These are phyloP conservation scores for Ammospiza nelsoni DNA, from an alignment of 2,113 vertebrate species.

Conservation along the genomic window DNA sequence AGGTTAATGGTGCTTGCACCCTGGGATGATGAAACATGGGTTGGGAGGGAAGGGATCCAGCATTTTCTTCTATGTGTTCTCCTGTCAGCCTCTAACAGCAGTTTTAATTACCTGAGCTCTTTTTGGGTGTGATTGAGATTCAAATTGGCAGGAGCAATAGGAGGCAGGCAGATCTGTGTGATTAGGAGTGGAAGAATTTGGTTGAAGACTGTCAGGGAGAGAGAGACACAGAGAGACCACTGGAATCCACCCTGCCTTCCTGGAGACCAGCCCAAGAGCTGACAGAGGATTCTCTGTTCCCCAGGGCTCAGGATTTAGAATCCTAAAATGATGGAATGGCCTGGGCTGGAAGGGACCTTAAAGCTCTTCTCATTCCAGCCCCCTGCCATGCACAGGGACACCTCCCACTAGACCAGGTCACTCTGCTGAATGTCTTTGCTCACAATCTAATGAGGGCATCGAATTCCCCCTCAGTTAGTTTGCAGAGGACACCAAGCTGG, in stretches of 20 bases:
- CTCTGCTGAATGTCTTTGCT: neutral
- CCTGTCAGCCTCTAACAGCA: neutral
- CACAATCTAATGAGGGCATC: accelerated
- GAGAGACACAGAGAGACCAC: neutral
- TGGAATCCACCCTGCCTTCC: neutral
- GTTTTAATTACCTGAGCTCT: constrained; percentile 4
- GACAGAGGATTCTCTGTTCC: neutral
- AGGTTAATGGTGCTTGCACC: neutral
- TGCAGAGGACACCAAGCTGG: neutral
- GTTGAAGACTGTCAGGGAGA: neutral
- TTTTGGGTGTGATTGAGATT: neutral
- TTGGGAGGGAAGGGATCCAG: neutral
- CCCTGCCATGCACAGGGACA: neutral
- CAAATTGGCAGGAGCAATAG: neutral
- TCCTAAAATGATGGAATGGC: neutral
- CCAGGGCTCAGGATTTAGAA: neutral
- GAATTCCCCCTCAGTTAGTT: neutral
- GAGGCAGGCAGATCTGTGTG: neutral
- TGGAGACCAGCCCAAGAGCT: accelerated
- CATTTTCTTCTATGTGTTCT: accelerated
- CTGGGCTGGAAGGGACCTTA: neutral
- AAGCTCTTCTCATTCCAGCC: neutral
- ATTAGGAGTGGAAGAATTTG: neutral
- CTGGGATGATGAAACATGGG: neutral
- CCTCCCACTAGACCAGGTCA: neutral